A percentile compares a stretch with the other conserved stretches of the same genome.
phyloP scores from a whole-genome alignment of 2,113 vertebrate species.

The Macroglossus sobrinus region DNA sequence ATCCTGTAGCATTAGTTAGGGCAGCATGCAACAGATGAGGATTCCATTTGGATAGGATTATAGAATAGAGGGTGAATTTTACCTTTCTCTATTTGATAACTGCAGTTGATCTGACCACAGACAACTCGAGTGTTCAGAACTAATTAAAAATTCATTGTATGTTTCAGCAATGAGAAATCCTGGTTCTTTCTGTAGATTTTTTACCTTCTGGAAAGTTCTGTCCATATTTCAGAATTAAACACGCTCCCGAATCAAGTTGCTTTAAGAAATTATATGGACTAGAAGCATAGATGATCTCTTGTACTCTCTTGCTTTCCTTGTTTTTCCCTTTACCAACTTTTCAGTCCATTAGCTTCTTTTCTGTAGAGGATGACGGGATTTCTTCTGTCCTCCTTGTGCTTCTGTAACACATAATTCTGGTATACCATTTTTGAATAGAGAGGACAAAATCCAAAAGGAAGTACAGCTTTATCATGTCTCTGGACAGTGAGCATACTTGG shows the following conservation, averaged over 20 bases:
- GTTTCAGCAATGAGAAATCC: constrained; percentile 69
- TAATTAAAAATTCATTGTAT: constrained; percentile 74
- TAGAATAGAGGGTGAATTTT: constrained; percentile 68
- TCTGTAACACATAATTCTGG: constrained; percentile 86
- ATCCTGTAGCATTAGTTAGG: constrained; percentile 62
- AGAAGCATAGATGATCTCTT: constrained; percentile 6
- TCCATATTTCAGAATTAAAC: constrained; percentile 24
- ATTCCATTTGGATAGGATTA: constrained; percentile 65
- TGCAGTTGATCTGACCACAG: constrained; percentile 64
- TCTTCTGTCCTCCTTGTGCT: constrained; percentile 70
- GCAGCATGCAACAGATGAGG: constrained; percentile 57
- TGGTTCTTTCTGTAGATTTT: constrained; percentile 60
- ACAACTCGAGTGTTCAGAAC: constrained; percentile 76
- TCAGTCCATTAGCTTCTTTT: constrained; percentile 68
- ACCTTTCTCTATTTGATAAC: constrained; percentile 60
- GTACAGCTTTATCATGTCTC: constrained; percentile 88
- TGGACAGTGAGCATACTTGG: constrained; percentile 87
- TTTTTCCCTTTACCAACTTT: constrained; percentile 76
- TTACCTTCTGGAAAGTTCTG: constrained; percentile 77
- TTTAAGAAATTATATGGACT: not conserved
- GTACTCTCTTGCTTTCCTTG: not conserved
- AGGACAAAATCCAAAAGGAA: constrained; percentile 87
- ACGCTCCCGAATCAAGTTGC: not conserved
- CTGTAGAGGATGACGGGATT: constrained; percentile 65
- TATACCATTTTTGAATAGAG: constrained; percentile 81